Conservation (phyloP, 2,113 vertebrate genomes). For the Cololabis saira region DNA sequence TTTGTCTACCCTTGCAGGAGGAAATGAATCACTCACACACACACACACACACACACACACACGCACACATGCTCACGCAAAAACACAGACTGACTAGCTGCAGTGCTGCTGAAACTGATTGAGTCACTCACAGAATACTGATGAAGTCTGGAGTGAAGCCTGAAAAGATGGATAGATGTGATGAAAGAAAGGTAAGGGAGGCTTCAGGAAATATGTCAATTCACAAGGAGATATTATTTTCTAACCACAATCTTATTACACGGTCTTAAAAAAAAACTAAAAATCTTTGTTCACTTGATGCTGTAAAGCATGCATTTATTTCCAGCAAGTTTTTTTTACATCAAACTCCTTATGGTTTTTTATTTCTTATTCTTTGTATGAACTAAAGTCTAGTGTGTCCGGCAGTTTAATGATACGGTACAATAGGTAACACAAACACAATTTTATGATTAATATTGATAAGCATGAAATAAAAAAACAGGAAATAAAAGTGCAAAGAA, state of each 20-base stretch:
- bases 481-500: too few relatives aligned
- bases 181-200: constrained; percentile 4
- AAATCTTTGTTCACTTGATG: constrained; percentile 5
- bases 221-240: constrained; percentile 7
- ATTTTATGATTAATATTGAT: too few relatives aligned
- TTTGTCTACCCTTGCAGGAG: constrained; percentile 51
- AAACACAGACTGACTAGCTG: constrained; percentile 24
- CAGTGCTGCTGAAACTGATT: constrained; percentile 43
- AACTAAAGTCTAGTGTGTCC: too few relatives aligned
- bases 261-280: constrained; percentile 1
- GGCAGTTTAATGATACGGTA: too few relatives aligned
- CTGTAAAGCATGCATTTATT: background rate
- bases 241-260: constrained; percentile 13
- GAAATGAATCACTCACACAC: constrained; percentile 58
- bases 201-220: constrained; percentile 14
- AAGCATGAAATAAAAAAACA: too few relatives aligned
- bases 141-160: constrained; percentile 55
- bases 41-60: background rate
- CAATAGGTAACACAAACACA: too few relatives aligned
- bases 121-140: constrained; percentile 63
- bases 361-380: too few relatives aligned
- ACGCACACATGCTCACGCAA: background rate
- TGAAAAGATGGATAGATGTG: constrained; percentile 31
- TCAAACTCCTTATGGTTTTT: too few relatives aligned
- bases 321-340: too few relatives aligned